Evolutionary conservation across 2,797 vertebrate genomes (phyloP), one percentile per base, ranked within the genome.

Genomic region (Chaetophractus vellerosus): DNA sequence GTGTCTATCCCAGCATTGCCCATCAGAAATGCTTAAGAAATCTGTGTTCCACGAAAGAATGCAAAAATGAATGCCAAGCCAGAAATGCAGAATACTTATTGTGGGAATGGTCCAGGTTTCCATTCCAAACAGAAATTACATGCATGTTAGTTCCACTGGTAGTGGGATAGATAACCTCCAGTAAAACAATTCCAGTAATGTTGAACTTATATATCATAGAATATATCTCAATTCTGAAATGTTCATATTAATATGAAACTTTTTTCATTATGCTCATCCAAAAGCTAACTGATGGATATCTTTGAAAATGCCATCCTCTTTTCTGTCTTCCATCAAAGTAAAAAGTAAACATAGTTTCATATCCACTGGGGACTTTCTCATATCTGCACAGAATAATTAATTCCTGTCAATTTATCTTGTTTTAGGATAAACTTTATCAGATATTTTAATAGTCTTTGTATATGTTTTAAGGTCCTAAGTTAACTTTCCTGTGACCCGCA

Each of bases 401-500:
- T 45, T 85, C 28, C 24, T 96, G 57, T 52, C 28, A 63, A 74
- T 90, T 88, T 78, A 82, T 74, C 63, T 94, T 96, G 23, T 10
- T 95, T 94, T 92, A 72, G 38, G 88, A 9, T 92, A 80, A 92
- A 63, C 38, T 0, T 76, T 41, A 50, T 85, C 15, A 88, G 31
- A 14, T 82, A 80, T 71, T 91, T 66, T 72, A 90, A 84, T 71
- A 75, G 19, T 85, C 19, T 57, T 66, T 88, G 24, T 45, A 69
- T 79, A 15, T 81, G 24, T 89, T 23, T 24, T 90, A 87, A 68
- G n/a, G 19, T 71, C 63, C 26, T 74, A 76, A 66, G 9, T 76
- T 36, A 93, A 57, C 6, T 33, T 86, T 94, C 76, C 31, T 86
- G 15, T 82, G 63, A 5, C 26, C 92, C 74, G 19, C 90, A 19